Conservation (phyloP, 2,888 invertebrate species). For the Stenodema calcarata region DNA sequence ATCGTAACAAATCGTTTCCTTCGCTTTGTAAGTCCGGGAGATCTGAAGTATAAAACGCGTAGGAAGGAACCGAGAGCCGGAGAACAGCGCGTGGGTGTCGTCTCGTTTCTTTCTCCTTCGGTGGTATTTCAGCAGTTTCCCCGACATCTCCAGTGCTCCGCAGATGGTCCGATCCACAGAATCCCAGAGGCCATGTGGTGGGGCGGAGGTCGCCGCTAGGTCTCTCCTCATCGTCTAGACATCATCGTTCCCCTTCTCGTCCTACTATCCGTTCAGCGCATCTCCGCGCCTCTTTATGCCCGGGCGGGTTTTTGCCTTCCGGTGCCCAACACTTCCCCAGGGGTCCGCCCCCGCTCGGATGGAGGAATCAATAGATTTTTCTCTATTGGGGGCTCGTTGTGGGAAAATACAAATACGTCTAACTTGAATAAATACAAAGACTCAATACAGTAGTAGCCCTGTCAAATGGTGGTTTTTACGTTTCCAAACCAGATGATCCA, state of each 20-base stretch:
- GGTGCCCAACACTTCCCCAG: background rate
- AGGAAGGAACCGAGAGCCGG: background rate
- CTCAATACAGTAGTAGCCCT: too few relatives aligned
- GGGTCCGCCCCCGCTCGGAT: background rate
- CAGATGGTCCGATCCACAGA: background rate
- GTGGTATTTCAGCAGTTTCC: background rate
- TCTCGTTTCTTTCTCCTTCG: background rate
- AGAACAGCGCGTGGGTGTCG: background rate
- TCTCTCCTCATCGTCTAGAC: conserved; percentile 25
- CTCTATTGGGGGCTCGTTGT: background rate
- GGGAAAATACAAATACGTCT: too few relatives aligned
- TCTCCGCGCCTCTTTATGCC: background rate
- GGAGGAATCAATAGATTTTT: background rate
- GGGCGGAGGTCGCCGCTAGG: conserved; percentile 8
- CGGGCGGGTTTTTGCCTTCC: background rate
- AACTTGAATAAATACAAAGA: too few relatives aligned
- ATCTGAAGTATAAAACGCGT: background rate
- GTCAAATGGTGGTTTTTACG: too few relatives aligned
- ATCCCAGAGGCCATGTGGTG: conserved; percentile 4
- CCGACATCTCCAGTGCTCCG: background rate
- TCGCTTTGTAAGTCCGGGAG: too few relatives aligned
- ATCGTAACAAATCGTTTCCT: too few relatives aligned
- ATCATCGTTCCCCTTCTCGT: background rate
- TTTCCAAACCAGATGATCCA: too few relatives aligned
- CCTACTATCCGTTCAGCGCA: background rate